Percentiles rank a stretch among this genome's conserved stretches.
phyloP scores from a whole-genome alignment of 2,797 vertebrate species.

The Columba guinea region DNA sequence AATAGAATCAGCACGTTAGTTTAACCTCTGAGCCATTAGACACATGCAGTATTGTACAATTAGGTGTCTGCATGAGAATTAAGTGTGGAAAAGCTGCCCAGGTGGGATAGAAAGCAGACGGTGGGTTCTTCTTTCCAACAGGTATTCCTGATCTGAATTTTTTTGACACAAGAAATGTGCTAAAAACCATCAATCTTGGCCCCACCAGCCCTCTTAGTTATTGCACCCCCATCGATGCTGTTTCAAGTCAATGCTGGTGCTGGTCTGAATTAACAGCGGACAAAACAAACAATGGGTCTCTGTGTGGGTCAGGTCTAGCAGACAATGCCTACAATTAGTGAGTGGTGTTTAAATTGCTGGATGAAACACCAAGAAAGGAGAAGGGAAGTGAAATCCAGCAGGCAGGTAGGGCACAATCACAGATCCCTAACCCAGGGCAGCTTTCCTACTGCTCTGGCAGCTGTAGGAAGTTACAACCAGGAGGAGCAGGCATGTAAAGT shows the following conservation, averaged over 20 bases:
- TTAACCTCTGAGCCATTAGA: background rate
- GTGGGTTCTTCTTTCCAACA: background rate
- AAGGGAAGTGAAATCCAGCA: background rate
- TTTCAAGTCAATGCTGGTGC: background rate
- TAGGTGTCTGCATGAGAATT: background rate
- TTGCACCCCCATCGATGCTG: accelerated
- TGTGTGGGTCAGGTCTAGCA: background rate
- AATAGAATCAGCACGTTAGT: background rate
- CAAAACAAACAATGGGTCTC: accelerated
- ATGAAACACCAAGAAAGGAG: background rate
- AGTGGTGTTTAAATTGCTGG: background rate
- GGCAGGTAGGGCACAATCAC: background rate
- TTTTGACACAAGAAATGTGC: background rate
- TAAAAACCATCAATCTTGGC: background rate
- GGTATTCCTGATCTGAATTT: background rate
- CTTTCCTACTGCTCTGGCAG: background rate
- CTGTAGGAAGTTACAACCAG: background rate
- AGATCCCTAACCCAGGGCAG: background rate
- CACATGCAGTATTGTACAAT: accelerated
- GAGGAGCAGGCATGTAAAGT: background rate
- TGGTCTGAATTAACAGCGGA: background rate
- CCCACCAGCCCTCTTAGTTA: background rate
- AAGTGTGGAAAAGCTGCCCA: background rate
- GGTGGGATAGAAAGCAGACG: background rate
- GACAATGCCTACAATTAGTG: accelerated